phyloP scores from a whole-genome alignment of 2,888 invertebrate genomes.

The Pristionchus fissidentatus region DNA sequence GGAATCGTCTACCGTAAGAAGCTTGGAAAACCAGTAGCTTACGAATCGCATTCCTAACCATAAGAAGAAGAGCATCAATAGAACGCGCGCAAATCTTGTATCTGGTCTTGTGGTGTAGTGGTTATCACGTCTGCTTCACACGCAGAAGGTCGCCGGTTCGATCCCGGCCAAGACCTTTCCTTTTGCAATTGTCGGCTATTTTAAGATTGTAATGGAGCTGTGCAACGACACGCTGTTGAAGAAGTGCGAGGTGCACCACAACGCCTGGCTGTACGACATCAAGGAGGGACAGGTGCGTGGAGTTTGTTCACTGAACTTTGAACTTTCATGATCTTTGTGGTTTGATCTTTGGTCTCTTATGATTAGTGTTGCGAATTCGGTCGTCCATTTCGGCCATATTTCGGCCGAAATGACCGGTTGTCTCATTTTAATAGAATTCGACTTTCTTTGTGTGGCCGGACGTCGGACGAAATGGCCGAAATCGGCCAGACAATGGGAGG shows the following conservation, averaged over 20 bases:
- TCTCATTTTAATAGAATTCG: no score
- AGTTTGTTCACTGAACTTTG: no score
- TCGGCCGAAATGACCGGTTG: no score
- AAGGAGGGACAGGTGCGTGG: not conserved
- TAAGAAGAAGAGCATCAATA: not conserved
- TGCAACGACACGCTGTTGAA: not conserved
- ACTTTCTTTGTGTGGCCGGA: no score
- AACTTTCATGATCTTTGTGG: no score
- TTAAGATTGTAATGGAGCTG: conserved; percentile 40
- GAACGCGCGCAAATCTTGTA: not conserved
- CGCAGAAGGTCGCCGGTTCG: conserved; percentile 72
- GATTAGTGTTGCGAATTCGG: no score
- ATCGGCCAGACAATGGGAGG: no score
- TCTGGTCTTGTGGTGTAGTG: conserved; percentile 63
- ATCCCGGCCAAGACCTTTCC: conserved; percentile 64
- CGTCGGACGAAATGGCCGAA: no score
- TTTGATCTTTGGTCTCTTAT: no score
- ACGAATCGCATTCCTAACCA: not conserved
- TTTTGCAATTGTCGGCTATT: not conserved
- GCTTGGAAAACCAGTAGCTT: no score
- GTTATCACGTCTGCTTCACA: conserved; percentile 73
- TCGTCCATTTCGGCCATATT: no score
- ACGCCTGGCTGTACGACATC: not conserved
- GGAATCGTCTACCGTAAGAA: no score
- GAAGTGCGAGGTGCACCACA: not conserved